A percentile compares a stretch with the other conserved stretches of the same genome.
phyloP scores from a whole-genome alignment of 2,888 invertebrate genomes.

The Augiades crinisus region DNA sequence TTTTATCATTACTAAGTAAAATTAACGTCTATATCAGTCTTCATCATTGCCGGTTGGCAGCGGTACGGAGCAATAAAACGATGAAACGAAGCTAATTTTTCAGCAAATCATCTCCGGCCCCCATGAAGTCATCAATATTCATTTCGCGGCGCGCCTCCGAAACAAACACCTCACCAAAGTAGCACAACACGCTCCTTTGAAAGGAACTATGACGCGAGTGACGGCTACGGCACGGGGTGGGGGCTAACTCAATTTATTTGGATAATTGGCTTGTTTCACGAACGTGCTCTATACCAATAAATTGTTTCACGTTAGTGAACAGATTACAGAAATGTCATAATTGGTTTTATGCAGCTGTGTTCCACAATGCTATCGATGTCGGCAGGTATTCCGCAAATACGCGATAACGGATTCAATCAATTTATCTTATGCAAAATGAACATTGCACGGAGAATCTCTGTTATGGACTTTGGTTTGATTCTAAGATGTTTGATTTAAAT shows the following conservation, averaged over 20 bases:
- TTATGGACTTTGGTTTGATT: no score
- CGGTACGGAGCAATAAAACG: constrained; percentile 72
- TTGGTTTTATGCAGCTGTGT: constrained; percentile 29
- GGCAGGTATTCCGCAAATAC: not conserved
- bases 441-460: no score
- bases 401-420: not conserved
- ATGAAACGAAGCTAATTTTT: constrained; percentile 80
- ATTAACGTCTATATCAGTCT: constrained; percentile 78
- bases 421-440: not conserved
- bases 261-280: constrained; percentile 74
- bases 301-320: constrained; percentile 40
- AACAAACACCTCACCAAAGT: constrained; percentile 75
- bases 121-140: constrained; percentile 80
- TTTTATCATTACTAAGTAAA: constrained; percentile 66
- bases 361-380: not conserved
- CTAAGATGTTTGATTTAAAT: no score
- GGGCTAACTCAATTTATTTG: constrained; percentile 71
- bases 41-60: constrained; percentile 67
- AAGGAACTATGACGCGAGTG: constrained; percentile 57
- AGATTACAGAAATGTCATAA: constrained; percentile 38
- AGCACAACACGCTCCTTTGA: constrained; percentile 66
- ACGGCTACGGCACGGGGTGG: constrained; percentile 33
- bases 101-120: constrained; percentile 78
- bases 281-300: constrained; percentile 51
- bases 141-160: constrained; percentile 75